Evolutionary conservation across 2,888 invertebrate genomes (phyloP).

Genomic region (Neoascia interrupta): DNA sequence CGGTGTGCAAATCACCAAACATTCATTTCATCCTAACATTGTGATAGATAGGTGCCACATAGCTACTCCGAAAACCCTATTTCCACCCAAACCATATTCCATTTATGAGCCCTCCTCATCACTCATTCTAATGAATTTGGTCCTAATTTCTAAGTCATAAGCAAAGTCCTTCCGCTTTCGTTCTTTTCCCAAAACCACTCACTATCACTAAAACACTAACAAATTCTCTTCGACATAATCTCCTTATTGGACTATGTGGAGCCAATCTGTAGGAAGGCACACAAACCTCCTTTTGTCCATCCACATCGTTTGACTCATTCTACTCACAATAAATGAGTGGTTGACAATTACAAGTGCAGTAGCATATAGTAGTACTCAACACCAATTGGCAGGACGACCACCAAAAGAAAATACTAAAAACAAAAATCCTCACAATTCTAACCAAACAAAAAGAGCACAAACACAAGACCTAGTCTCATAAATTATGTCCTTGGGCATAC

Average conservation of each 20-base stretch:
- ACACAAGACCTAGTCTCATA: constrained; percentile 44
- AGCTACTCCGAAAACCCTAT: constrained; percentile 11
- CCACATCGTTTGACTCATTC: constrained; percentile 45
- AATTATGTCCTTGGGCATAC: constrained; percentile 56
- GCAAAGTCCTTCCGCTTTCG: constrained; percentile 27
- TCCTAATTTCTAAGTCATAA: constrained; percentile 47
- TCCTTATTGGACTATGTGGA: constrained; percentile 30
- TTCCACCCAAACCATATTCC: constrained; percentile 1
- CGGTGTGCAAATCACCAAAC: constrained; percentile 9
- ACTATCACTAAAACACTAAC: too few species aligned
- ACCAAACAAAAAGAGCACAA: neutral
- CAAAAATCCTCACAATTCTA: constrained; percentile 1
- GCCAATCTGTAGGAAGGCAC: neutral
- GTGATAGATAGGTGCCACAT: too few species aligned
- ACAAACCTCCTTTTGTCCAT: constrained; percentile 4
- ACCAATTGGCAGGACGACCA: constrained; percentile 28
- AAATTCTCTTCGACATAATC: constrained; percentile 7
- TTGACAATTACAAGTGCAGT: constrained; percentile 59
- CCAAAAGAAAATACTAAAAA: too few species aligned
- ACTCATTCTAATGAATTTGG: constrained; percentile 56
- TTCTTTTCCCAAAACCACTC: constrained; percentile 8
- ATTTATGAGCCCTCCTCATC: constrained; percentile 34
- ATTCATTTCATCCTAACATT: constrained; percentile 10
- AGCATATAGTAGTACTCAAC: constrained; percentile 2
- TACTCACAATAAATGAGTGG: constrained; percentile 59